Base-by-base conservation (phyloP, 2,113 vertebrate genomes). In the Pterocles burchelli region DNA sequence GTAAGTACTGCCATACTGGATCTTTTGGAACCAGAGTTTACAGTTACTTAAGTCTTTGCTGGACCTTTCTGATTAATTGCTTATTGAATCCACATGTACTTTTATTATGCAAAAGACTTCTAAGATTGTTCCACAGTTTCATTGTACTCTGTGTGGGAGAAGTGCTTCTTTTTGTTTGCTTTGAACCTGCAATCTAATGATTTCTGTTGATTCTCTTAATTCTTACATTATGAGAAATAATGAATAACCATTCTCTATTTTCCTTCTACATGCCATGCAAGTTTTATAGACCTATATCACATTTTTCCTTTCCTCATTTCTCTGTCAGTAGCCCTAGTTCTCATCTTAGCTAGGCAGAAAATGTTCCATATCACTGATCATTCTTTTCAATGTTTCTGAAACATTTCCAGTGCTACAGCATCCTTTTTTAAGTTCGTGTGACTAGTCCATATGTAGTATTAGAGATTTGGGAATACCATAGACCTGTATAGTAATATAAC, bases 21-120 rank as follows among this genome's bases (percentile, higher is more conserved):
- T 78, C 65, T 85, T 72, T 71, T 46, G 85, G 73, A 96, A 65
- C 52, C 77, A 82, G 84, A 92, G 61, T 74, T 92, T 88, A 71
- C 34, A 74, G 46, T 91, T 66, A 18, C 20, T 79, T 10, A 72
- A 85, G 85, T 87, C 59, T 58, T 81, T 74, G 49, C 68, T 91
- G 80, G 87, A 73, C 80, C 57, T 84, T 74, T 94, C 68, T 85
- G 48, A 72, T 87, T 67, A 67, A 67, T 81, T 89, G 57, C 48
- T 55, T 89, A 11, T 75, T 75, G 63, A 94, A 95, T 95, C 70
- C 49, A 45, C 1, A 1, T 61, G 11, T 73, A 77, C 77, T 82
- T 87, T 63, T 85, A 63, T 90, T 91, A 7, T 63, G 66, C 52
- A 25, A 86, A 88, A 82, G 61, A 75, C 61, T 59, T 43, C 15